A percentile compares a stretch with the other conserved stretches of the same genome.
phyloP scores from a whole-genome alignment of 2,797 vertebrate species.

The Emydoidea blandingii region DNA sequence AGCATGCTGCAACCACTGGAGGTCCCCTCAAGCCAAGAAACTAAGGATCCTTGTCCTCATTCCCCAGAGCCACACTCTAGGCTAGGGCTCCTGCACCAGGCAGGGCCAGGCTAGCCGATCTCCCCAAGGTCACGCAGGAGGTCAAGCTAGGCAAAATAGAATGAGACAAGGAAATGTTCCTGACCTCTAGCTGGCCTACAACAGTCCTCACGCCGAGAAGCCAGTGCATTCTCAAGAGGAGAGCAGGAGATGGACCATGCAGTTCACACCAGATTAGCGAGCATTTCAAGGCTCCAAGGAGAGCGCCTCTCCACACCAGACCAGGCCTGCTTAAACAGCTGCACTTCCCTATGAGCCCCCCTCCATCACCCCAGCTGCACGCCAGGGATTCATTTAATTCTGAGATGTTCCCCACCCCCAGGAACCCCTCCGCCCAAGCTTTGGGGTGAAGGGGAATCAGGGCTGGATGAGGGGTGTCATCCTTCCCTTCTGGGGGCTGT shows the following conservation, averaged over 20 bases:
- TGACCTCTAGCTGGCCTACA: not conserved
- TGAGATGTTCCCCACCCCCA: too few relatives aligned
- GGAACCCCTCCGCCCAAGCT: not conserved
- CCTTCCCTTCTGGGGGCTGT: not conserved
- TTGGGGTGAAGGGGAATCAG: not conserved
- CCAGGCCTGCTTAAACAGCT: not conserved
- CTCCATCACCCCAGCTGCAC: too few relatives aligned
- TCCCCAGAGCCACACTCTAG: not conserved
- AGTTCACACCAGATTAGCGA: not conserved
- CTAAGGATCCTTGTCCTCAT: not conserved
- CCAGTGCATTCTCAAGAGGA: not conserved
- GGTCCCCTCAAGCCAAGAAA: not conserved
- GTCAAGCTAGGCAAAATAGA: not conserved
- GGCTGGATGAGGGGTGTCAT: not conserved
- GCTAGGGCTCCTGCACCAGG: not conserved
- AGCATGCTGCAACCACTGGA: too few relatives aligned
- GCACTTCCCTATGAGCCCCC: not conserved
- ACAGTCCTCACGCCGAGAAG: not conserved
- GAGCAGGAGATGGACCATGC: not conserved
- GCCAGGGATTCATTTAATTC: too few relatives aligned
- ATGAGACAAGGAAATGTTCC: not conserved
- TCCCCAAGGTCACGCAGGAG: not conserved
- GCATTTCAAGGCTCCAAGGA: not conserved
- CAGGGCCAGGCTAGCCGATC: not conserved
- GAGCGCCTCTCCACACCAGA: rapidly evolving